phyloP scores from a whole-genome alignment of 2,113 vertebrate species.

The Cottus gobio region DNA sequence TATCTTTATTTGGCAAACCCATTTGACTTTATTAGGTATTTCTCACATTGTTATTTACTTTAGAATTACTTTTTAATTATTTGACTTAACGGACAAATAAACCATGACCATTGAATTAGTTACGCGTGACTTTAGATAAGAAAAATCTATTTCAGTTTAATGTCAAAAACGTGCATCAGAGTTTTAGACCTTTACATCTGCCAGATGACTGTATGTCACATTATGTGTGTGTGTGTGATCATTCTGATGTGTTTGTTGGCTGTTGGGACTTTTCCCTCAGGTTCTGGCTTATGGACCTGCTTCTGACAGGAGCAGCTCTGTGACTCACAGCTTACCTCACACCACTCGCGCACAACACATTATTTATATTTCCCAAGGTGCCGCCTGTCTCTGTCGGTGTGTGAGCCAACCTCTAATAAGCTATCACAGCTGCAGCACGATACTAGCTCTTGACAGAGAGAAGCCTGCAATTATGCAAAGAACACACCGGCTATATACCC shows the following conservation, averaged over 20 bases:
- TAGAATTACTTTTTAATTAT: neutral
- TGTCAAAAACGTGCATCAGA: neutral
- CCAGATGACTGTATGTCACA: conserved; percentile 19
- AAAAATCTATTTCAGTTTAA: neutral
- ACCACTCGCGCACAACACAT: conserved; percentile 8
- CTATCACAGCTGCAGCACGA: conserved; percentile 17
- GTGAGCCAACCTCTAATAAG: conserved; percentile 24
- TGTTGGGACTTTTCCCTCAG: conserved; percentile 19
- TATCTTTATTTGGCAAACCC: neutral
- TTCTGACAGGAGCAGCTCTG: conserved; percentile 32
- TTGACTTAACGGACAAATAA: neutral
- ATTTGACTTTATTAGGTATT: neutral
- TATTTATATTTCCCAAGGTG: conserved; percentile 34
- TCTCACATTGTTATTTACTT: neutral
- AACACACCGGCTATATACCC: neutral
- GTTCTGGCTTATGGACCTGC: neutral
- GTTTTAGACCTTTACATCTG: conserved; percentile 28
- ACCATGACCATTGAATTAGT: neutral
- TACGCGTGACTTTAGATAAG: neutral
- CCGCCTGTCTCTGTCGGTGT: conserved; percentile 8
- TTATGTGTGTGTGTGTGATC: conserved; percentile 20
- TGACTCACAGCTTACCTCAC: conserved; percentile 55
- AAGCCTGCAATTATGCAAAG: conserved; percentile 39
- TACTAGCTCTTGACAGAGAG: neutral
- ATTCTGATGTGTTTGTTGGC: conserved; percentile 2